Evolutionary conservation across 2,797 vertebrate species (phyloP).

Genomic region (Argyrosomus regius): DNA sequence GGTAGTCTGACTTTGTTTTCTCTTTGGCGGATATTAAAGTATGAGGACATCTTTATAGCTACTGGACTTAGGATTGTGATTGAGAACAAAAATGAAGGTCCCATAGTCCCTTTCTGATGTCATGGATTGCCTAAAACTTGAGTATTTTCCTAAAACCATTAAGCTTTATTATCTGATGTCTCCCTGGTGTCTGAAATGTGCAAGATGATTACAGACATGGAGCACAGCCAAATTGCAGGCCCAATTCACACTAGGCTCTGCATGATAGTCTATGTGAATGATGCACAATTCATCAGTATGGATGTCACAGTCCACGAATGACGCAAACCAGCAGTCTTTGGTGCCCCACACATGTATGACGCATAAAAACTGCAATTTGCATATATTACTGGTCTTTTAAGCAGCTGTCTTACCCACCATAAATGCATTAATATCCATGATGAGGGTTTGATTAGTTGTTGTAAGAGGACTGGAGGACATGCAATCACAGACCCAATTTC

Average conservation of each 20-base stretch:
- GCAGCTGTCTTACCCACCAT: constrained; percentile 43
- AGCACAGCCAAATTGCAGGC: constrained; percentile 25
- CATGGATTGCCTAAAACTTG: constrained; percentile 3
- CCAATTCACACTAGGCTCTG: constrained; percentile 16
- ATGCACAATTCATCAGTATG: constrained; percentile 53
- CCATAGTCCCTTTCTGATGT: constrained; percentile 9
- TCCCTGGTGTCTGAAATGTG: constrained; percentile 36
- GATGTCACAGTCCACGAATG: constrained; percentile 55
- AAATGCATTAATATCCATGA: constrained; percentile 35
- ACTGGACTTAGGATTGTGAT: not conserved
- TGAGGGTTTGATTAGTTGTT: constrained; percentile 41
- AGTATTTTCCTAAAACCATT: constrained; percentile 27
- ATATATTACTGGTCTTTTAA: constrained; percentile 58
- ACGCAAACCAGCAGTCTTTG: constrained; percentile 41
- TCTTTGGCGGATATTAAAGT: constrained; percentile 25
- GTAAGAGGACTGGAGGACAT: constrained; percentile 14
- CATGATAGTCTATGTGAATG: constrained; percentile 26
- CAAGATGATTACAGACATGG: constrained; percentile 26
- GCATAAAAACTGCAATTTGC: constrained; percentile 65
- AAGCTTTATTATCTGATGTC: constrained; percentile 25
- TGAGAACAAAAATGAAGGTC: not conserved
- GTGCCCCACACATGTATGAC: constrained; percentile 24
- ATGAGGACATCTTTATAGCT: constrained; percentile 15
- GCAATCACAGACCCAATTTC: constrained; percentile 23
- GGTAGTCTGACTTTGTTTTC: constrained; percentile 23